phyloP scores from a whole-genome alignment of 1,140 invertebrate species.

The Cotesia chilonis region DNA sequence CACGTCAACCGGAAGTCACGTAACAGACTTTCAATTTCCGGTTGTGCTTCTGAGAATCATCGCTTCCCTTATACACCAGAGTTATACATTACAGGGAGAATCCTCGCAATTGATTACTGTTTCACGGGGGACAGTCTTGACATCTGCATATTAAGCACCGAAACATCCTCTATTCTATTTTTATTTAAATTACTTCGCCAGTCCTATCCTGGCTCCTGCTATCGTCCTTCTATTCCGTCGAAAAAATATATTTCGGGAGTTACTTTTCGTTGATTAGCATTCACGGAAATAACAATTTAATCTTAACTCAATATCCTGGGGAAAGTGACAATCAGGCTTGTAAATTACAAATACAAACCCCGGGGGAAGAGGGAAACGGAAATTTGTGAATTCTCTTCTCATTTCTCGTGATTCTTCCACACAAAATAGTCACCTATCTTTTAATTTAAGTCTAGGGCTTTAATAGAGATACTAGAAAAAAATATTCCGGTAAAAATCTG shows the following conservation, averaged over 20 bases:
- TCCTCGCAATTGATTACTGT: slow-evolving; percentile 35
- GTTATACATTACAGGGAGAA: slow-evolving; percentile 25
- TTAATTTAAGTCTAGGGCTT: neutral
- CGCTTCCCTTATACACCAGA: neutral
- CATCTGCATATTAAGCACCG: neutral
- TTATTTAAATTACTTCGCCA: too few relatives aligned
- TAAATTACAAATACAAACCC: slow-evolving; percentile 42
- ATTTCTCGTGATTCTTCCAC: slow-evolving; percentile 10
- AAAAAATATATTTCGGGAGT: neutral
- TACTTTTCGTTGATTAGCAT: slow-evolving; percentile 32
- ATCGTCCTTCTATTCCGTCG: neutral
- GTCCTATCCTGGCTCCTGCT: neutral
- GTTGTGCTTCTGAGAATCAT: slow-evolving; percentile 36
- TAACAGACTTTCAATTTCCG: slow-evolving; percentile 58
- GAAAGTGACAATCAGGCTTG: slow-evolving; percentile 40
- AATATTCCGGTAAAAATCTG: too few relatives aligned
- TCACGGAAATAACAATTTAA: slow-evolving; percentile 41
- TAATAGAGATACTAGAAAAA: too few relatives aligned
- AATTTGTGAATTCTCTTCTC: slow-evolving; percentile 35
- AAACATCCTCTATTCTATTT: too few relatives aligned
- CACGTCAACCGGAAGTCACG: slow-evolving; percentile 51
- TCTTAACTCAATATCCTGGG: slow-evolving; percentile 37
- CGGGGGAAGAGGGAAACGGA: slow-evolving; percentile 23
- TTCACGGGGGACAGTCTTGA: slow-evolving; percentile 14
- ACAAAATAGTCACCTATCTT: neutral